Evolutionary conservation across 92 coral and sea anemone species (phyloP).

Genomic region (Umimayanthus chanpuru): DNA sequence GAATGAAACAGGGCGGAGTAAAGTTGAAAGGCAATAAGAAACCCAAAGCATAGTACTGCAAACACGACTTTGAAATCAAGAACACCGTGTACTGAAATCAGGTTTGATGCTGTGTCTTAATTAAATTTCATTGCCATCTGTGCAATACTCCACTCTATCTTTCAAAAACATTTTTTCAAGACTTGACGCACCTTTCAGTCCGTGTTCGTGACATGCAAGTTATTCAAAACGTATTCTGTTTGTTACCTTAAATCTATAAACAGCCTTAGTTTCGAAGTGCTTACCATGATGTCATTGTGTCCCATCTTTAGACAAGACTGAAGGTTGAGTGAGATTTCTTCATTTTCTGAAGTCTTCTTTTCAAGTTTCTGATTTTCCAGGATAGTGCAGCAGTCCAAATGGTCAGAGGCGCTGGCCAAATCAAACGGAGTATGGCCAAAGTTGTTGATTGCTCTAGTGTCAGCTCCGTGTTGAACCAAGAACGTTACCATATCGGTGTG

Average conservation of each 20-base stretch:
- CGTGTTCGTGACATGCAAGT: neutral
- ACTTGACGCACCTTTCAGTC: neutral
- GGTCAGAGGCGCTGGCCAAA: neutral
- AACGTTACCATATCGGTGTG: neutral
- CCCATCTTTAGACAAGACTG: neutral
- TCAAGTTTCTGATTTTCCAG: neutral
- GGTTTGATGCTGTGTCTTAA: too few relatives aligned
- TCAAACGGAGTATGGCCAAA: neutral
- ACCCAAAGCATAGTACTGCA: too few relatives aligned
- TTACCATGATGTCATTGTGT: neutral
- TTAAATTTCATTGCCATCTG: too few relatives aligned
- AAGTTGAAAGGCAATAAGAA: too few relatives aligned
- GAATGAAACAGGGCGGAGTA: too few relatives aligned
- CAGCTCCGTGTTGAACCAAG: constrained; percentile 6
- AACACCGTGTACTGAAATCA: neutral
- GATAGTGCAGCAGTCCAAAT: neutral
- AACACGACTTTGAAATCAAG: neutral
- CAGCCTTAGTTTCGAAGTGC: neutral
- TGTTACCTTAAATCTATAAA: too few relatives aligned
- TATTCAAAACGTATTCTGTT: neutral
- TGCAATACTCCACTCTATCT: too few relatives aligned
- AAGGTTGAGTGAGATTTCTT: neutral
- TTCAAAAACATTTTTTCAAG: too few relatives aligned
- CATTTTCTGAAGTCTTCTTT: neutral
- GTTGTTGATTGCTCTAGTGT: neutral